phyloP scores from a whole-genome alignment of 2,113 vertebrate species.

The Heterochromis multidens region DNA sequence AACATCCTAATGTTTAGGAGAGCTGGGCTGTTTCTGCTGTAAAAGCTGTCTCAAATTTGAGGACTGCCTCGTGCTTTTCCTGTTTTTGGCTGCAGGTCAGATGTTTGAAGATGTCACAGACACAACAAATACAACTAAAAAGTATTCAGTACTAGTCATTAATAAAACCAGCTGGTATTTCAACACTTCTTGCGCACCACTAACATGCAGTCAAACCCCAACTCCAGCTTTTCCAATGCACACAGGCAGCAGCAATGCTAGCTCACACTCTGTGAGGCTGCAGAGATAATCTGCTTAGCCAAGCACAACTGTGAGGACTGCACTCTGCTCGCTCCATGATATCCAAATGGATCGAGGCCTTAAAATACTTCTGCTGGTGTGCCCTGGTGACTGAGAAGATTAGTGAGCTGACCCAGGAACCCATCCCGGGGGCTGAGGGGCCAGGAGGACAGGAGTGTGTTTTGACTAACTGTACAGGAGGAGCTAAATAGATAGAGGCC shows the following conservation, averaged over 20 bases:
- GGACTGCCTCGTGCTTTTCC: neutral
- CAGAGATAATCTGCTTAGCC: slow-evolving; percentile 63
- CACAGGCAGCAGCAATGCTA: neutral
- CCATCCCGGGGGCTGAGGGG: slow-evolving; percentile 12
- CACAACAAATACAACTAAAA: neutral
- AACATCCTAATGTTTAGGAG: neutral
- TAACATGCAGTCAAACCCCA: neutral
- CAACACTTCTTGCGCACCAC: neutral
- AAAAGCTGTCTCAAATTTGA: neutral
- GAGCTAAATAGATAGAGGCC: neutral
- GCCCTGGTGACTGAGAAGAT: slow-evolving; percentile 54
- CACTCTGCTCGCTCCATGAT: slow-evolving; percentile 42
- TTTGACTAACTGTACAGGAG: slow-evolving; percentile 20
- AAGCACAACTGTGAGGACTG: slow-evolving; percentile 56
- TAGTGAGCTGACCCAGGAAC: slow-evolving; percentile 42
- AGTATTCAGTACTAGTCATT: neutral
- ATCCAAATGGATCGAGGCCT: slow-evolving; percentile 55
- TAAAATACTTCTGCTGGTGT: slow-evolving; percentile 62
- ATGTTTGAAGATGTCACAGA: neutral
- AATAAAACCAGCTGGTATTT: neutral
- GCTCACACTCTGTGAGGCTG: slow-evolving; percentile 34
- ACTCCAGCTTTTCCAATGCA: neutral
- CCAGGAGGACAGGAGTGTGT: neutral
- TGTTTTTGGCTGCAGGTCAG: neutral
- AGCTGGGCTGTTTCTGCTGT: neutral